Evolutionary conservation across 2,797 vertebrate species (phyloP), one percentile per base, ranked within the genome.

Genomic region (Paramormyrops hopkinsi): DNA sequence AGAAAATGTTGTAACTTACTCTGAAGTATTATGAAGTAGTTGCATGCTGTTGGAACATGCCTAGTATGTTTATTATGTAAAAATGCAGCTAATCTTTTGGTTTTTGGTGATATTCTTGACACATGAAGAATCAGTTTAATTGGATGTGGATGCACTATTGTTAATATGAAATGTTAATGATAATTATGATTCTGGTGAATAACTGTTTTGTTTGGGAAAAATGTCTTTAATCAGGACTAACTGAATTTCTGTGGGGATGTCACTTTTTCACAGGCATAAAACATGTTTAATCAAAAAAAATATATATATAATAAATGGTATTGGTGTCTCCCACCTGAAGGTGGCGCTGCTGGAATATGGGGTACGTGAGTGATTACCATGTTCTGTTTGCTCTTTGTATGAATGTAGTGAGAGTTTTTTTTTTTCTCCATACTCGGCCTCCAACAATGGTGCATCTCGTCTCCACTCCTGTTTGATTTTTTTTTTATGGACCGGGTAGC

Each of bases 41-140:
- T 3, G 14, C 5, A 76, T 19, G 17, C 73, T 79, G 2, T 44
- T 79, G 73, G 37, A 82, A 82, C 17, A 82, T 82, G 17, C 33
- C 69, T 37, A 17, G 88, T 65, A 54, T 91, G 19, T 91, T 46
- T 88, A 88, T 62, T 92, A 79, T 94, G 94, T 94, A 93, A 95
- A 46, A 82, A 94, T 94, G 56, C 90, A 90, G 65, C 87, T 4
- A 91, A 86, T 91, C 87, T 90, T 62, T 86, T 91, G 69, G 90
- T 76, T 50, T 91, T 59, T 65, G 90, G 90, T 37, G 90, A 82
- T 53, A 90, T 90, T 91, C 69, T 3, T 25, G 84, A 17, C 83
- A 88, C 90, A 44, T 56, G 53, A 90, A 88, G n/a, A 44, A 69
- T 89, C 59, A 90, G 54, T 65, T 79, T 88, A 82, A 91, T 89